A percentile compares a stretch with the other conserved stretches of the same genome.
phyloP scores from a whole-genome alignment of 2,888 invertebrate genomes.

The Drosophila acutilabella region DNA sequence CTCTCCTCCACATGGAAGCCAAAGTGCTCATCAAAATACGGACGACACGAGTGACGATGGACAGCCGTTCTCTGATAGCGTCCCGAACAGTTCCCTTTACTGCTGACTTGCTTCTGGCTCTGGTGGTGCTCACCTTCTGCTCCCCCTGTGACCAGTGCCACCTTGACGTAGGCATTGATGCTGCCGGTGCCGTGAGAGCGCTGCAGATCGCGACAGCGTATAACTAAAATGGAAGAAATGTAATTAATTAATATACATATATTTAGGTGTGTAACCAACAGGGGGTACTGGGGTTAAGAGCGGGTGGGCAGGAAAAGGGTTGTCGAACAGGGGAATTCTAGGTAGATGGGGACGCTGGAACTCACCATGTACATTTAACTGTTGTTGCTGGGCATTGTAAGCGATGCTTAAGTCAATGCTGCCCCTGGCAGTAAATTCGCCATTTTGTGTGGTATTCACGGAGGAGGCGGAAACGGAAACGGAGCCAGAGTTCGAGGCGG shows the following conservation, averaged over 20 bases:
- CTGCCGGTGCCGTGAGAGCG: conserved; percentile 88
- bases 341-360: conserved; percentile 78
- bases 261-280: not conserved
- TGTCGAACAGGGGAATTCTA: no score
- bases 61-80: conserved; percentile 92
- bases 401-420: conserved; percentile 88
- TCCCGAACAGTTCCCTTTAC: conserved; percentile 13
- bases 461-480: conserved; percentile 7
- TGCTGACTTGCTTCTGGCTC: not conserved
- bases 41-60: conserved; percentile 91
- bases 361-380: conserved; percentile 90
- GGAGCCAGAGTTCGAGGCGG: conserved; percentile 9
- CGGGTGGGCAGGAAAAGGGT: not conserved
- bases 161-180: conserved; percentile 87
- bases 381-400: conserved; percentile 86
- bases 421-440: conserved; percentile 81
- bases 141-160: conserved; percentile 60
- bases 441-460: conserved; percentile 14
- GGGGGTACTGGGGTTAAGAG: no score
- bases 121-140: conserved; percentile 3
- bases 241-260: not conserved
- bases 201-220: conserved; percentile 91
- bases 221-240: conserved; percentile 86
- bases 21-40: conserved; percentile 92
- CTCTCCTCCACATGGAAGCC: conserved; percentile 86